Base-by-base conservation (phyloP, 2,113 vertebrate species). In the Bostrychus sinensis region DNA sequence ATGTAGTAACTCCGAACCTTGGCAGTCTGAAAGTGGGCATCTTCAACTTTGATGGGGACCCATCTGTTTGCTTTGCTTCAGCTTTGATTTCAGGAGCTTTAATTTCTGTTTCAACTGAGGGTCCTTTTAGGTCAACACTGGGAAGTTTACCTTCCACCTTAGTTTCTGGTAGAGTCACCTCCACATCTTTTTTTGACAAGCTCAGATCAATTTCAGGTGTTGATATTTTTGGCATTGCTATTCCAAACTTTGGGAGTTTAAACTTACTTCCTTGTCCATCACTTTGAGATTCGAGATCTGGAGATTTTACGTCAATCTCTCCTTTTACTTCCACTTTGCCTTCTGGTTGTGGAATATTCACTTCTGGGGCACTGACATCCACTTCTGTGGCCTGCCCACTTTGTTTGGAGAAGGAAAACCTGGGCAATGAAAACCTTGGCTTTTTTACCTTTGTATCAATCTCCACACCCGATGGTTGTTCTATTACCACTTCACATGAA, bases 391-490 rank as follows among this genome's bases (percentile, higher is more conserved):
- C 5, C 37, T 84, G 75, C 13, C 62, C 34, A 48, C 79, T 86
- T 64, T 75, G 36, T 71, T 85, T 88, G 66, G 84, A 80, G 56
- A 90, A 86, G 58, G 86, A 88, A 81, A 90, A 66, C 25, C 7
- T 84, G 0, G 88, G 72, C 36, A 89, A 37, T 41, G 84, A 82
- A 59, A 89, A 81, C 45, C 63, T 74, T 58, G 66, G 10, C 48
- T 76, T 88, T 45, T 89, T 91, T 2, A 72, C 36, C 81, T 85
- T 89, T 30, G 74, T 20, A 55, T 88, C 84, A 32, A 38, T 3
- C 20, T 60, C 69, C 56, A 76, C 60, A 42, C 39, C 50, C 30
- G 70, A 62, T 25, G 72, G 53, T 60, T 73, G 73, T 32, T 75
- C 70, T 37, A 73, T 26, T 26, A 60, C 71, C 19, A 59, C 36